Conservation (phyloP, 1,140 invertebrate genomes). For the Anastrepha ludens region DNA sequence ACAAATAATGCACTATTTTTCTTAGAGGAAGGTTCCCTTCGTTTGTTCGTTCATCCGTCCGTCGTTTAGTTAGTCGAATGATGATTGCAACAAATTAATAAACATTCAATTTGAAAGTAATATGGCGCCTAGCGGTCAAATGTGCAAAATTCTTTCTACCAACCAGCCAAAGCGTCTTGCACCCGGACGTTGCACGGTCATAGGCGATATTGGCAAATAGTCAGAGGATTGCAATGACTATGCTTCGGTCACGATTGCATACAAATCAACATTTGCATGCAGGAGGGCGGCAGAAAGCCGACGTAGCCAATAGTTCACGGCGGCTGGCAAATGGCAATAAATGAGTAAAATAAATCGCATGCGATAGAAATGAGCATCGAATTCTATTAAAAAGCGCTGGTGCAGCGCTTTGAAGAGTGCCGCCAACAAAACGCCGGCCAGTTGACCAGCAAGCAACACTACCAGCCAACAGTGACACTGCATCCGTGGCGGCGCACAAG, state of each 20-base stretch:
- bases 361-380: slow-evolving; percentile 73
- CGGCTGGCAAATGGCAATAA: slow-evolving; percentile 55
- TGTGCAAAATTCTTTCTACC: slow-evolving; percentile 54
- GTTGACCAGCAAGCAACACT: neutral
- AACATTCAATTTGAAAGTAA: slow-evolving; percentile 48
- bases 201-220: slow-evolving; percentile 31
- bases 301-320: slow-evolving; percentile 41
- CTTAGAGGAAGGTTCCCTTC: neutral
- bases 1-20: neutral
- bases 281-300: neutral
- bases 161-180: neutral
- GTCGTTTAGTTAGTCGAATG: slow-evolving; percentile 33
- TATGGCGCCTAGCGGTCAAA: slow-evolving; percentile 72
- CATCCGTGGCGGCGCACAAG: slow-evolving; percentile 12
- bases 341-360: slow-evolving; percentile 71
- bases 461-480: neutral
- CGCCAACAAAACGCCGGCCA: slow-evolving; percentile 51
- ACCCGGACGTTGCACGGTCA: neutral
- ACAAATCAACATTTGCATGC: slow-evolving; percentile 35
- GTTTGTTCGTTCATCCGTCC: neutral
- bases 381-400: slow-evolving; percentile 68
- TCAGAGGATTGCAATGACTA: slow-evolving; percentile 28
- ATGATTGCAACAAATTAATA: slow-evolving; percentile 46
- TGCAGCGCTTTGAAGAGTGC: slow-evolving; percentile 66
- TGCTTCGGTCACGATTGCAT: slow-evolving; percentile 38